Evolutionary conservation across 2,888 invertebrate species (phyloP).

Genomic region (Campoplex nolae): DNA sequence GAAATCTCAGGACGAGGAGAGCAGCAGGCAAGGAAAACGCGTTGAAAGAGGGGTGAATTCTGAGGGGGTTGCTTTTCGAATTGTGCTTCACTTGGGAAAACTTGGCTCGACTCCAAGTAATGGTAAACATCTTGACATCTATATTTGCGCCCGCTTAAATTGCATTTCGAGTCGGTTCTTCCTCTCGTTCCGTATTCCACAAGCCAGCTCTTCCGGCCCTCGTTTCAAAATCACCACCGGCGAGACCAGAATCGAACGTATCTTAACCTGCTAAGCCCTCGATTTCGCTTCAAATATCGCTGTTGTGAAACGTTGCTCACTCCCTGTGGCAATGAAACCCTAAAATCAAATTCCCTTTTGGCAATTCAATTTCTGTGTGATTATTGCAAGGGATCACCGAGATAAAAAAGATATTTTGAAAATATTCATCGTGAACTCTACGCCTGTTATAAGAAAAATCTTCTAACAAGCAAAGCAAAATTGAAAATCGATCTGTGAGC

Average conservation of each 20-base stretch:
- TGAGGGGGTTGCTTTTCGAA: slow-evolving; percentile 41
- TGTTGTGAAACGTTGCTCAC: background rate
- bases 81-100: slow-evolving; percentile 75
- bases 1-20: slow-evolving; percentile 44
- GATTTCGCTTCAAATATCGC: slow-evolving; percentile 20
- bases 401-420: background rate
- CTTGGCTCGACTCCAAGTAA: slow-evolving; percentile 80
- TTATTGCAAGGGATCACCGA: background rate
- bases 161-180: slow-evolving; percentile 75
- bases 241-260: slow-evolving; percentile 21
- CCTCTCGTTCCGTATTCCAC: slow-evolving; percentile 51
- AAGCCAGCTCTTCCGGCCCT: slow-evolving; percentile 57
- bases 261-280: slow-evolving; percentile 26
- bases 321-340: slow-evolving; percentile 25
- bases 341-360: background rate
- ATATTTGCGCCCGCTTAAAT: slow-evolving; percentile 81
- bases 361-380: slow-evolving; percentile 25
- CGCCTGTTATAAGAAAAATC: background rate
- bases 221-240: slow-evolving; percentile 42
- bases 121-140: slow-evolving; percentile 83
- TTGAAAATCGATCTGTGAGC: background rate
- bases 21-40: slow-evolving; percentile 13
- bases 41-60: slow-evolving; percentile 47
- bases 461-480: background rate
- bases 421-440: background rate